These are phyloP conservation scores for Plumapathes pennacea DNA, from an alignment of 92 coral and sea anemone genomes.

Conservation along the genomic window DNA sequence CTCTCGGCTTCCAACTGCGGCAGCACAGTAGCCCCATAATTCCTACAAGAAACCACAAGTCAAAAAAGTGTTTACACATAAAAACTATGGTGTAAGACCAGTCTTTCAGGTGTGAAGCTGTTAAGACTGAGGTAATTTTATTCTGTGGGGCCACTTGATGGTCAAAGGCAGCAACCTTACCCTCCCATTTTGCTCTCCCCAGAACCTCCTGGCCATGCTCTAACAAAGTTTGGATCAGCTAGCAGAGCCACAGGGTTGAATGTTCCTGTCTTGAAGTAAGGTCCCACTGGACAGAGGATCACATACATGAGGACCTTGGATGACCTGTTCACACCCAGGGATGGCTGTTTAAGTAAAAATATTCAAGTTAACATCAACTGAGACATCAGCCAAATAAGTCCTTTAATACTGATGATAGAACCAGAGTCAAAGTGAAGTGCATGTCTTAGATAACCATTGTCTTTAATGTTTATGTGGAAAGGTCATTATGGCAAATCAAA, in stretches of 20 bases:
- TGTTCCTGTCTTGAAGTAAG: slow-evolving; percentile 95
- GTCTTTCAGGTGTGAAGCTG: neutral
- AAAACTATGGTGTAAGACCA: neutral
- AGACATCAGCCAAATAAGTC: no score
- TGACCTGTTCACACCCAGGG: slow-evolving; percentile 70
- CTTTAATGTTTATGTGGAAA: no score
- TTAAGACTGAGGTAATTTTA: neutral
- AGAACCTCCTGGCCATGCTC: slow-evolving; percentile 98
- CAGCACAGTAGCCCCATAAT: slow-evolving; percentile 87
- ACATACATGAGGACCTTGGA: slow-evolving; percentile 74
- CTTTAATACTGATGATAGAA: no score
- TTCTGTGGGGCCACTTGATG: neutral
- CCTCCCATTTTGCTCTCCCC: slow-evolving; percentile 95
- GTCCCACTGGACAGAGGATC: slow-evolving; percentile 93
- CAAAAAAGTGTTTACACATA: neutral
- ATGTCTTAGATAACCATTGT: no score
- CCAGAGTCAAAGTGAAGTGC: no score
- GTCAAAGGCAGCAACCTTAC: slow-evolving; percentile 24
- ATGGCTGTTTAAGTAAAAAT: slow-evolving; percentile 60
- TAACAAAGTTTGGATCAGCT: slow-evolving; percentile 85
- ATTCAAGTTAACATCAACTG: no score
- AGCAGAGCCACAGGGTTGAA: slow-evolving; percentile 91
- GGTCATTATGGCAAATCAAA: no score
- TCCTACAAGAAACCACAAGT: slow-evolving; percentile 30
- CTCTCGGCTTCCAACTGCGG: slow-evolving; percentile 76